phyloP scores from a whole-genome alignment of 2,888 invertebrate genomes.

The Netelia melanura region DNA sequence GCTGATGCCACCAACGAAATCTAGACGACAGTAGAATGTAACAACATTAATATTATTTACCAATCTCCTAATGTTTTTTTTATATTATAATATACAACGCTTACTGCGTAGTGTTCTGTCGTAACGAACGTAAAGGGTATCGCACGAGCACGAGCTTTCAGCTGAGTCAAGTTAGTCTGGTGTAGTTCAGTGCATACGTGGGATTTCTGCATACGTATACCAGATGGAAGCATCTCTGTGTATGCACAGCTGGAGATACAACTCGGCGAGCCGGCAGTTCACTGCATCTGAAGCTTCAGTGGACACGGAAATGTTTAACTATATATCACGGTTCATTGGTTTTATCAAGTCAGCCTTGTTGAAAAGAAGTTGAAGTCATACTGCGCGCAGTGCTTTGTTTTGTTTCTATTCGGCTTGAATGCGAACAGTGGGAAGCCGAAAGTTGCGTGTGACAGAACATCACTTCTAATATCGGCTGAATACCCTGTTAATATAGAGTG shows the following conservation, averaged over 20 bases:
- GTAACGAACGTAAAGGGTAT: too few species aligned
- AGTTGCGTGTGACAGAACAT: background rate
- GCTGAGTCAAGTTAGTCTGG: background rate
- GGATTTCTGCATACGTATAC: too few species aligned
- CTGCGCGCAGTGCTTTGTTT: conserved; percentile 27
- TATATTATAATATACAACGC: too few species aligned
- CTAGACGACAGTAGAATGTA: conserved; percentile 50
- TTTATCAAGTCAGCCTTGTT: background rate
- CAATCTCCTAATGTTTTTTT: too few species aligned
- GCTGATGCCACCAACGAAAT: conserved; percentile 34
- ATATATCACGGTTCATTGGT: background rate
- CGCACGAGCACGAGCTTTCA: too few species aligned
- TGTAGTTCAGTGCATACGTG: too few species aligned
- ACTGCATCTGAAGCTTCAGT: background rate
- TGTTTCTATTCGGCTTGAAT: conserved; percentile 6
- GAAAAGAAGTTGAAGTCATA: background rate
- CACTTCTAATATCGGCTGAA: background rate
- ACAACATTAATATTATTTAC: background rate
- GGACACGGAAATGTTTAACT: background rate
- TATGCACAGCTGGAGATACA: too few species aligned
- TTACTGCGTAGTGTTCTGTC: too few species aligned
- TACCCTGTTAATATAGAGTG: background rate
- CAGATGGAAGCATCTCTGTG: too few species aligned
- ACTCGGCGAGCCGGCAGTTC: too few species aligned
- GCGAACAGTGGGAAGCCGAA: conserved; percentile 12